phyloP scores from a whole-genome alignment of 2,797 vertebrate genomes.

The Spheniscus humboldti region DNA sequence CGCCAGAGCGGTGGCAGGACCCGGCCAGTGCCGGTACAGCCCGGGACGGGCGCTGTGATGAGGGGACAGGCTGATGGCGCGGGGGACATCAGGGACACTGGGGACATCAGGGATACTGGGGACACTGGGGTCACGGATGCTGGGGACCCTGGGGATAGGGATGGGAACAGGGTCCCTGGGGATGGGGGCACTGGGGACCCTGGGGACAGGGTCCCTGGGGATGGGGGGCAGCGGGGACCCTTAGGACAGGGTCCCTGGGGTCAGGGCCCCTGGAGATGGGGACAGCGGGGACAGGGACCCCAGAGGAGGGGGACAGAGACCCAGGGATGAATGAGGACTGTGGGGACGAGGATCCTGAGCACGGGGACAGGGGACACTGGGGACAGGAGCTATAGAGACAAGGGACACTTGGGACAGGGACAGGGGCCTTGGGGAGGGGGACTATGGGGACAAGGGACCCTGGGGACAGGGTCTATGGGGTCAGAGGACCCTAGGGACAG shows the following conservation, averaged over 20 bases:
- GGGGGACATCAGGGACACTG: accelerated
- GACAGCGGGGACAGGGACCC: neutral
- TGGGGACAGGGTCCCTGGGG: too few relatives aligned
- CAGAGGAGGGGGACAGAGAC: neutral
- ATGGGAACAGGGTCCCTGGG: too few relatives aligned
- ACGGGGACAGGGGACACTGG: neutral
- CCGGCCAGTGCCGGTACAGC: neutral
- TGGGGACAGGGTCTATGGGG: neutral
- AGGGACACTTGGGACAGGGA: too few relatives aligned
- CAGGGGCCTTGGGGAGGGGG: too few relatives aligned
- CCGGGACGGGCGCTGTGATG: neutral
- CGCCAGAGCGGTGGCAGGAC: neutral
- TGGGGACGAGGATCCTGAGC: neutral
- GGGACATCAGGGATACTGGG: neutral
- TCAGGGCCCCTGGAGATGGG: neutral
- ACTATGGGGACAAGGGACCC: too few relatives aligned
- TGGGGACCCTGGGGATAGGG: neutral
- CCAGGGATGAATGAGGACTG: too few relatives aligned
- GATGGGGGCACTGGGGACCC: neutral
- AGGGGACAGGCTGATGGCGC: neutral
- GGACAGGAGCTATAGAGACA: neutral
- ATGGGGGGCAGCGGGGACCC: neutral
- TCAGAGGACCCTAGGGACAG: too few relatives aligned
- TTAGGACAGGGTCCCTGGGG: too few relatives aligned
- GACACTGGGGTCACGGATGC: neutral